Base-by-base conservation (phyloP, 37 sponge, comb jelly and placozoan genomes). In the Agelas oroides region DNA sequence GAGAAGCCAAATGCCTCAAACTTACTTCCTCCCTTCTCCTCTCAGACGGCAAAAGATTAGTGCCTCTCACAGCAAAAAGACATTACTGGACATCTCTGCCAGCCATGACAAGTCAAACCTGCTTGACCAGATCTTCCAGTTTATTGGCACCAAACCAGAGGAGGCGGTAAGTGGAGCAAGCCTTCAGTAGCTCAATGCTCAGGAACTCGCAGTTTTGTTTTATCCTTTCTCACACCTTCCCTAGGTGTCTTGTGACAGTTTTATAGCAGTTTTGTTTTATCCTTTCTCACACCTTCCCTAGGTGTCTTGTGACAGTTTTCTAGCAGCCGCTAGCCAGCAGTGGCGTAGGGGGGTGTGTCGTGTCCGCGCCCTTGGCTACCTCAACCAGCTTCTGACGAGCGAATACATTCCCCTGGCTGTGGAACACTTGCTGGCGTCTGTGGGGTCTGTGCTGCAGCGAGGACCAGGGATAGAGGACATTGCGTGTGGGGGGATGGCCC, bases 81-180 rank as follows among this genome's bases (percentile, higher is more conserved):
- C 59, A 34, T 70, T 91, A 11, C 60, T 91, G 53, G 91, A 91
- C 35, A 24, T 86, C 13, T 65, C 82, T 21, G 30, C 36, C 30
- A 28, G 69, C 20, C 53, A 55, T 0, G 80, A 86, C 64, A 58
- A 82, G 38, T 76, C 81, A 59, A 86, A 72, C 62, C 82, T 86
- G 31, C 71, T 89, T 5, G 88, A 90, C 62, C 87, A 94, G 76
- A 89, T 94, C 63, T 94, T 94, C 79, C 77, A 82, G 65, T 94
- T 94, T 70, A 94, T 94, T 60, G 94, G 94, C 32, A 55, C 65
- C 73, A 87, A 89, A 69, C 94, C 94, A 33, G 91, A 94, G 55
- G 53, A 86, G 65, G 94, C 94, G 38, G 94, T 94, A 59, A 78
- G 94, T 77, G 1, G 46, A 8, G 8, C 8, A 8, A 8, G 3